A percentile compares a stretch with the other conserved stretches of the same genome.
These are phyloP conservation scores for Phodopus roborovskii DNA, from an alignment of 2,113 vertebrate genomes.

Conservation along the genomic window DNA sequence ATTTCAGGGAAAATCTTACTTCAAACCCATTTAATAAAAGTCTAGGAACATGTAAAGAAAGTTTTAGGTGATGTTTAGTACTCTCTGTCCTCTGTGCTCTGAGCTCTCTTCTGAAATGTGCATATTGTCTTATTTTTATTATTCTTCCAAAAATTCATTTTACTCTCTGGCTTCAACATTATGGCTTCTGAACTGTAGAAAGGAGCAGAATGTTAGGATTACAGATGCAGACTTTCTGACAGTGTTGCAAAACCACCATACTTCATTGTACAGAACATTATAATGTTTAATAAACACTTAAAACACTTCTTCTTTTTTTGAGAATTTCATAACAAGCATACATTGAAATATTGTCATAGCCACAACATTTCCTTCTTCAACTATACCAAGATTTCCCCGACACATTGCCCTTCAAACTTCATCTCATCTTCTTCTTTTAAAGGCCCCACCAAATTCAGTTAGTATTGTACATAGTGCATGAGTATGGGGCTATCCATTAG, in stretches of 20 bases:
- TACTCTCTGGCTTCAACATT: not conserved
- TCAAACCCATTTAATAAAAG: constrained; percentile 12
- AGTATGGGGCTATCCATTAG: no score
- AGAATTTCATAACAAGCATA: not conserved
- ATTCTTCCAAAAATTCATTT: not conserved
- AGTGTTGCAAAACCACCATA: not conserved
- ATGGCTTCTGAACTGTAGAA: not conserved
- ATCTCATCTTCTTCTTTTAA: not conserved
- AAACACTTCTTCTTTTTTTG: not conserved
- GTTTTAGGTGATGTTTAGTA: not conserved
- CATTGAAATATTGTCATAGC: not conserved
- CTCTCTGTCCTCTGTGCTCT: not conserved
- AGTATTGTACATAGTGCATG: no score
- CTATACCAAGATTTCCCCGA: no score
- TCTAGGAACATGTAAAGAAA: constrained; percentile 15
- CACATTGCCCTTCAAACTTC: not conserved
- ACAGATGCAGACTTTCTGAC: not conserved
- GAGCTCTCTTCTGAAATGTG: not conserved
- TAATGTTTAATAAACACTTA: not conserved
- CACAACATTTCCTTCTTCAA: not conserved
- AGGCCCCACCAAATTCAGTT: not conserved
- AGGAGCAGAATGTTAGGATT: not conserved
- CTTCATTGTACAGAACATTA: not conserved
- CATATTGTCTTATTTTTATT: not conserved
- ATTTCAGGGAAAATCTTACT: constrained; percentile 49